Evolutionary conservation across 2,113 vertebrate species (phyloP).

Genomic region (Addax nasomaculatus): DNA sequence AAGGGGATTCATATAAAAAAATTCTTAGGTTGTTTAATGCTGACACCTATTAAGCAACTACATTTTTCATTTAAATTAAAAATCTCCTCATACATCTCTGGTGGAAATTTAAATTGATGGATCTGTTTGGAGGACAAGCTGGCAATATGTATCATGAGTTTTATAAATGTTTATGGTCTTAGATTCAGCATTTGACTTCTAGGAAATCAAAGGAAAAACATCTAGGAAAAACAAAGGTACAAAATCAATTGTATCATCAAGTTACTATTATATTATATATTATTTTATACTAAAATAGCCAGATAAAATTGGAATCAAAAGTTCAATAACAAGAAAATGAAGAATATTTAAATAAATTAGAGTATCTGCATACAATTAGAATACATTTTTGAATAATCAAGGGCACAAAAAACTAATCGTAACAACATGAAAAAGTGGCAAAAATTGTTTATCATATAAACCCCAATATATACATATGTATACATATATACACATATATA

Average conservation of each 20-base stretch:
- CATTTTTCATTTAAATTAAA: slow-evolving; percentile 41
- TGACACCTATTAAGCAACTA: slow-evolving; percentile 20
- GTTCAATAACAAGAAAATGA: slow-evolving; percentile 19
- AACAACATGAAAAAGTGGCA: neutral
- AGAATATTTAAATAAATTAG: neutral
- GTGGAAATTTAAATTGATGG: slow-evolving; percentile 37
- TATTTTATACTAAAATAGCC: neutral
- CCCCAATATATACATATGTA: neutral
- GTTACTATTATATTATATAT: neutral
- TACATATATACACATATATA: accelerated
- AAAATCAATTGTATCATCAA: slow-evolving; percentile 2
- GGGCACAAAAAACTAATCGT: neutral
- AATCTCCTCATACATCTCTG: slow-evolving; percentile 19
- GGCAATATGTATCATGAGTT: slow-evolving; percentile 30
- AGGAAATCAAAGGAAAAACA: neutral
- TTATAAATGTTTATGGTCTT: slow-evolving; percentile 1
- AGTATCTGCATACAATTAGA: neutral
- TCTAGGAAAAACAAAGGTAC: slow-evolving; percentile 4
- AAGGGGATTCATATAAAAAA: neutral
- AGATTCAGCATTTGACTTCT: neutral
- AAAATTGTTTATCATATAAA: neutral
- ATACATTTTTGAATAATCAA: neutral
- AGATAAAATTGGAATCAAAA: slow-evolving; percentile 9
- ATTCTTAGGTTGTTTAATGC: slow-evolving; percentile 15
- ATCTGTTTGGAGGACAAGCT: neutral